These are phyloP conservation scores for Sebastolobus altivelis DNA, from an alignment of 2,797 vertebrate genomes.

Conservation along the genomic window DNA sequence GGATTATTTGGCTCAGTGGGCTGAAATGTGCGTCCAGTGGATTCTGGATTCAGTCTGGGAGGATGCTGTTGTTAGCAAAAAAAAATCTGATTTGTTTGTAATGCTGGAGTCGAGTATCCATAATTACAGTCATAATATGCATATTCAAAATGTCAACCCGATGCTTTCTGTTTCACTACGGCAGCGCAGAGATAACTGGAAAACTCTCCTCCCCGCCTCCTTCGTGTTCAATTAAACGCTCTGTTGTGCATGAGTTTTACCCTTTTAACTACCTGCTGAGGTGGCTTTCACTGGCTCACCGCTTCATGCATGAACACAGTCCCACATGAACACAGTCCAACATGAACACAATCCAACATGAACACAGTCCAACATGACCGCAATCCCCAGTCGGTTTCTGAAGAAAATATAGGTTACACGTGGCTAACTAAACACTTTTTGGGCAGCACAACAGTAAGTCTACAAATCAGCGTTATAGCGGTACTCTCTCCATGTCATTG, in stretches of 20 bases:
- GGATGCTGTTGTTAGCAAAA: not conserved
- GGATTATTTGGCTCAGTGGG: constrained; percentile 21
- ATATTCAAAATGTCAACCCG: constrained; percentile 64
- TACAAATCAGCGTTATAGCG: too few relatives aligned
- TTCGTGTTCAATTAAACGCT: constrained; percentile 62
- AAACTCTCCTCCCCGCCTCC: constrained; percentile 44
- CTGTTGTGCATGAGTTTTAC: constrained; percentile 34
- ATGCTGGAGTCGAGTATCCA: constrained; percentile 4
- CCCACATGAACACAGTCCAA: too few relatives aligned
- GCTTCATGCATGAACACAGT: not conserved
- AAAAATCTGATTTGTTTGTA: not conserved
- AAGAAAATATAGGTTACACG: too few relatives aligned
- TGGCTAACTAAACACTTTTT: too few relatives aligned
- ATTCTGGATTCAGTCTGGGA: not conserved
- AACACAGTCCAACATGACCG: too few relatives aligned
- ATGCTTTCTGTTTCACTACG: constrained; percentile 59
- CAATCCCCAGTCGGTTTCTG: too few relatives aligned
- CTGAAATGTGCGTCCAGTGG: not conserved
- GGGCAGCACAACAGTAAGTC: too few relatives aligned
- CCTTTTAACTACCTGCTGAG: constrained; percentile 45
- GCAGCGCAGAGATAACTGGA: constrained; percentile 59
- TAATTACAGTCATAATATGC: constrained; percentile 59
- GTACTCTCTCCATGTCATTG: too few relatives aligned
- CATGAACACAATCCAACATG: too few relatives aligned
- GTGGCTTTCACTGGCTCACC: constrained; percentile 10